Base-by-base conservation (phyloP, 1,140 invertebrate species). In the Neoseiulus cucumeris region DNA sequence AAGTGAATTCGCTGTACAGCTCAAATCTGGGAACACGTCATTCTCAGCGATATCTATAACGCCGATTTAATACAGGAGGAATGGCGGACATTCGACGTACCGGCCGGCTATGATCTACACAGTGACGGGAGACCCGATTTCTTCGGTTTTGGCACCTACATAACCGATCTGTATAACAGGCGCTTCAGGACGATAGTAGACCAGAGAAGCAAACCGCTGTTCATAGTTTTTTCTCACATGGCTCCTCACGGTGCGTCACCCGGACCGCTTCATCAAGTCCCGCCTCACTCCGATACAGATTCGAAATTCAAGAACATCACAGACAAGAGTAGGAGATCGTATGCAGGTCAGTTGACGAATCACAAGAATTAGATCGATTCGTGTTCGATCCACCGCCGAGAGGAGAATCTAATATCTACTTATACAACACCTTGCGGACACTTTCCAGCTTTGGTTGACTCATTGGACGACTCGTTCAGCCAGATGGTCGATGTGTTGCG, bases 401-500 rank as follows among this genome's bases (percentile, higher is more conserved):
- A n/a, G n/a, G n/a, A n/a, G n/a, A n/a, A n/a, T n/a, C n/a, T n/a
- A n/a, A n/a, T n/a, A n/a, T n/a, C n/a, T n/a, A n/a, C n/a, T n/a
- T n/a, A n/a, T n/a, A n/a, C n/a, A n/a, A n/a, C n/a, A n/a, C n/a
- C n/a, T n/a, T n/a, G n/a, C n/a, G n/a, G n/a, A n/a, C n/a, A n/a
- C n/a, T 66, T 72, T 70, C 7, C 73, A 90, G 89, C 80, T 0
- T 84, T 93, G 78, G 72, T 91, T 18, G 79, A 81, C 9, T 85
- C 87, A 71, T 72, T 95, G 66, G 91, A 95, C 74, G 80, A 87
- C 67, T 91, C 89, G 0, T 85, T 94, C 2, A 88, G 88, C 4
- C 71, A 75, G 7, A 84, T 94, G n/a, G 82, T 91, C 0, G 72
- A 81, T 29, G 82, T 87, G 2, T 73, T 95, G 30, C 70, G 79